Conservation (phyloP, 1,140 invertebrate species). For the Odontomachus brunneus region DNA sequence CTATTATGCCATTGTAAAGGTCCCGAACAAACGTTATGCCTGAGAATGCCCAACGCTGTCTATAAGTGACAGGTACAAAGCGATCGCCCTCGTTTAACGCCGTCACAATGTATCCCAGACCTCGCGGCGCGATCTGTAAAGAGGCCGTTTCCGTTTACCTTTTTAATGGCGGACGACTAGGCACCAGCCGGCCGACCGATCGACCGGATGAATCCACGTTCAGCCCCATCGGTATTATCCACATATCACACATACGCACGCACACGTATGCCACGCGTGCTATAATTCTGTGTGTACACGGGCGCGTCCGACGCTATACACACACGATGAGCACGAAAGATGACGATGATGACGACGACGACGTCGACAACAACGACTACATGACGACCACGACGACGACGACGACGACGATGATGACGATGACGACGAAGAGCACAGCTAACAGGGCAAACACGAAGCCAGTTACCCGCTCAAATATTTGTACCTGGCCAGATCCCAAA, state of each 20-base stretch:
- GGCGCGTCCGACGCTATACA: constrained; percentile 44
- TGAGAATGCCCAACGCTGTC: constrained; percentile 33
- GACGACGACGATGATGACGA: constrained; percentile 42
- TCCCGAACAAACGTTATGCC: constrained; percentile 22
- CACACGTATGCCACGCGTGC: constrained; percentile 28
- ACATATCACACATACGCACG: constrained; percentile 54
- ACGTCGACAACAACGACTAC: constrained; percentile 30
- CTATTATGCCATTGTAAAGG: constrained; percentile 37
- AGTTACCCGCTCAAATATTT: constrained; percentile 84
- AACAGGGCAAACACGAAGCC: constrained; percentile 80
- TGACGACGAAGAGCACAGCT: constrained; percentile 57
- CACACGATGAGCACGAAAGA: constrained; percentile 41
- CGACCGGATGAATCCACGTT: constrained; percentile 35
- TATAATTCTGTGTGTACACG: constrained; percentile 51
- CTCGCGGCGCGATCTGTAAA: constrained; percentile 55
- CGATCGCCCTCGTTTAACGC: constrained; percentile 30
- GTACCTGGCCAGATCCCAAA: constrained; percentile 69
- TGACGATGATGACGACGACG: constrained; percentile 32
- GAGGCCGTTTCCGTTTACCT: constrained; percentile 50
- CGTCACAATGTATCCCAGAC: constrained; percentile 11
- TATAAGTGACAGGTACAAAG: constrained; percentile 39
- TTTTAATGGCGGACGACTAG: constrained; percentile 52
- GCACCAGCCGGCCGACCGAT: neutral
- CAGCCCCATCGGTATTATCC: constrained; percentile 64
- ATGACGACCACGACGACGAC: constrained; percentile 28